phyloP scores from a whole-genome alignment of 2,113 vertebrate species.

The Helogale parvula region DNA sequence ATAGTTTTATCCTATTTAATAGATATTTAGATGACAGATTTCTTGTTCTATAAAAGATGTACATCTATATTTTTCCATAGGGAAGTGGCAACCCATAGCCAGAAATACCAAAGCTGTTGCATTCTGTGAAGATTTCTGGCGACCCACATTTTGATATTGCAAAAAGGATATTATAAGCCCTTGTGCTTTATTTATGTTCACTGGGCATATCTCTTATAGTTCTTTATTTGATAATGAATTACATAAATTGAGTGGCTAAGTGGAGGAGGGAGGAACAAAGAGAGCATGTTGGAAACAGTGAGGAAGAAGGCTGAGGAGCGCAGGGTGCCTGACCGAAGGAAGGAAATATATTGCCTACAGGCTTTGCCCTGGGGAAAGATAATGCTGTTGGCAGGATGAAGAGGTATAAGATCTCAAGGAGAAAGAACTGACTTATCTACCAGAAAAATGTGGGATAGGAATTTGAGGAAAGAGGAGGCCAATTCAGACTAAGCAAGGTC shows the following conservation, averaged over 20 bases:
- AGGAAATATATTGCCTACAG: conserved; percentile 27
- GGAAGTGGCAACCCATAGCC: background rate
- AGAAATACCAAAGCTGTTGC: conserved; percentile 15
- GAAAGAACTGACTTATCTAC: conserved; percentile 53
- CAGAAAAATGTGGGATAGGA: conserved; percentile 9
- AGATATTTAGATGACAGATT: background rate
- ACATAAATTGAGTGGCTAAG: conserved; percentile 4
- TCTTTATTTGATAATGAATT: conserved; percentile 39
- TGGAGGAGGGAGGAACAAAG: conserved; percentile 28
- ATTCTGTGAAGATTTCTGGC: background rate
- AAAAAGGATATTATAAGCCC: background rate
- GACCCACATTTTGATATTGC: background rate
- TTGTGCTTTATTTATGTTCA: background rate
- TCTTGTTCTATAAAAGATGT: background rate
- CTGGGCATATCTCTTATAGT: background rate
- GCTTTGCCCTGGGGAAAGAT: conserved; percentile 44
- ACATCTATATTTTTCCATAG: background rate
- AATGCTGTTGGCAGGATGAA: conserved; percentile 43
- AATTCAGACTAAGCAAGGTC: background rate
- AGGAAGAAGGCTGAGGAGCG: background rate
- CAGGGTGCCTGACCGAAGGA: background rate
- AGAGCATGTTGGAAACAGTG: conserved; percentile 34
- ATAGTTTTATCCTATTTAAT: conserved; percentile 24
- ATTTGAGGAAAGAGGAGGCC: conserved; percentile 25
- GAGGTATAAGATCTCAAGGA: conserved; percentile 49